A percentile compares a stretch with the other conserved stretches of the same genome.
Conservation (phyloP, 2,113 vertebrate species). For the Pycnonotus jocosus region DNA sequence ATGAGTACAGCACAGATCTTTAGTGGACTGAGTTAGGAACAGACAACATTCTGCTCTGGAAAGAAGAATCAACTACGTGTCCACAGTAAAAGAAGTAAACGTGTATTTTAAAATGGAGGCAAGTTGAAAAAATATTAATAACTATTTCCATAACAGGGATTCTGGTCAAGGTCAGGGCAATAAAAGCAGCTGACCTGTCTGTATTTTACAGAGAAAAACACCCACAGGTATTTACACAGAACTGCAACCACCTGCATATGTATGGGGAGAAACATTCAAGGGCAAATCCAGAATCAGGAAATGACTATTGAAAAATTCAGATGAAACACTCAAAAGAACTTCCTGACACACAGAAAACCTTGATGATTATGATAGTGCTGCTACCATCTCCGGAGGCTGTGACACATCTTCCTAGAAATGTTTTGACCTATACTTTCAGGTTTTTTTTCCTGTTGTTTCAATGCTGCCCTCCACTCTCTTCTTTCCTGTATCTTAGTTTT, state of each 20-base stretch:
- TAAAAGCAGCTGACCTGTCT: neutral
- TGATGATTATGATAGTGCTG: neutral
- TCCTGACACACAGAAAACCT: neutral
- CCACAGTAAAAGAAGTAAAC: neutral
- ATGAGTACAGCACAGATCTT: neutral
- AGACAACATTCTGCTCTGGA: neutral
- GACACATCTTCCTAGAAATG: neutral
- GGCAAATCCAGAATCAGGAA: neutral
- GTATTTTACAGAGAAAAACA: neutral
- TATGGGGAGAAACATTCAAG: neutral
- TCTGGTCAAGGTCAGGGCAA: neutral
- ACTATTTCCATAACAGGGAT: neutral
- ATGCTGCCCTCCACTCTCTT: neutral
- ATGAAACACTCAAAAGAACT: neutral
- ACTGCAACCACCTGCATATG: neutral
- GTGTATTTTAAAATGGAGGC: neutral
- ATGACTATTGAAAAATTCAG: neutral
- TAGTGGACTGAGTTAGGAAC: neutral
- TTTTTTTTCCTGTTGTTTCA: neutral
- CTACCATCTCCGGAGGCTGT: neutral
- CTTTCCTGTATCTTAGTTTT: neutral
- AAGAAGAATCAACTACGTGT: neutral
- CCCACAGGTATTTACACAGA: neutral
- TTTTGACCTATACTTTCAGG: neutral
- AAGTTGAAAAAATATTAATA: neutral